Percentiles rank a stretch among this genome's conserved stretches.
Evolutionary conservation across 2,888 invertebrate genomes (phyloP).

Genomic region (Cheilosia scutellata): DNA sequence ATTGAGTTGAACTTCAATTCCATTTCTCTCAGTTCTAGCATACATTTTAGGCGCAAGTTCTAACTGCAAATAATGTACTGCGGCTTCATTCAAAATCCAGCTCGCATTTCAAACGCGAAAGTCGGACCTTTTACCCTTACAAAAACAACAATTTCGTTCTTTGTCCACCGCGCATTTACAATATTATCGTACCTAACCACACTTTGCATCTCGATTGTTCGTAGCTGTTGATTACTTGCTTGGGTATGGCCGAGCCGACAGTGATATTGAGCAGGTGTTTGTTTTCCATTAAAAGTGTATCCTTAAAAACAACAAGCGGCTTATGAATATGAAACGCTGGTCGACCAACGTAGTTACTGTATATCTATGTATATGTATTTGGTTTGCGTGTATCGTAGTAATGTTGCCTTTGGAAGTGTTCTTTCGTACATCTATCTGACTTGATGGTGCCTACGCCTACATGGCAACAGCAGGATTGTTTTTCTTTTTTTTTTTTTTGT

Average conservation of each 20-base stretch:
- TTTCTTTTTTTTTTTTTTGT: neutral
- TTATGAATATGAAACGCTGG: constrained; percentile 44
- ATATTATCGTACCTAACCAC: neutral
- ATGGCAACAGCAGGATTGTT: neutral
- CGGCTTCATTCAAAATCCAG: too few relatives aligned
- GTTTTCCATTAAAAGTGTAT: constrained; percentile 62
- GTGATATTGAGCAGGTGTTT: constrained; percentile 65
- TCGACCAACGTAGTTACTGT: neutral
- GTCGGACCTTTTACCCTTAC: too few relatives aligned
- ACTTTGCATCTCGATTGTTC: constrained; percentile 27
- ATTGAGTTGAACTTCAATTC: too few relatives aligned
- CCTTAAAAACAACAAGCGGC: constrained; percentile 54
- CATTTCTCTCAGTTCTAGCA: too few relatives aligned
- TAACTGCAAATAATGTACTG: too few relatives aligned
- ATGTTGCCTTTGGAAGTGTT: constrained; percentile 34
- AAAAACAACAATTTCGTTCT: neutral
- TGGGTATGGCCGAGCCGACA: constrained; percentile 21
- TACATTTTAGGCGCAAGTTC: too few relatives aligned
- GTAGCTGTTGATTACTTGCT: constrained; percentile 42
- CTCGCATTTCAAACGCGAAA: too few relatives aligned
- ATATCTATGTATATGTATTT: neutral
- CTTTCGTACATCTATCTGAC: neutral
- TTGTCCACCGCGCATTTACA: neutral
- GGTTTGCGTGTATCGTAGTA: constrained; percentile 4
- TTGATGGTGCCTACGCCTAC: constrained; percentile 8